Base-by-base conservation (phyloP, 2,888 invertebrate genomes). In the Hypomecis atomaria region DNA sequence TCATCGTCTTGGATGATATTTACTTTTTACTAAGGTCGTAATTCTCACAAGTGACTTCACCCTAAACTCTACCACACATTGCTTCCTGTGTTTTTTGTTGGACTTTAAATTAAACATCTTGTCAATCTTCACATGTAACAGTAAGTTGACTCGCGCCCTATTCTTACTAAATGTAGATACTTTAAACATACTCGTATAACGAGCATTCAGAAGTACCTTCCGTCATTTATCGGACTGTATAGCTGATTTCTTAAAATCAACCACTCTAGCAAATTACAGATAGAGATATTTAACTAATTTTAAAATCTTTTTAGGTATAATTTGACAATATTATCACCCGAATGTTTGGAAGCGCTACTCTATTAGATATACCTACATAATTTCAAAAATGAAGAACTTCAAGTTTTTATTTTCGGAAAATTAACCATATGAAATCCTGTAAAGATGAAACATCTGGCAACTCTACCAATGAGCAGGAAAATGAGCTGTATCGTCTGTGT, bases 41-140 rank as follows among this genome's bases (percentile, higher is more conserved):
- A 10, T 45, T 58, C 57, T 57, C 57, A 52, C 47, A 57, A 37
- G 38, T 11, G 40, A 45, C 45, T 53, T 33, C 52, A 52, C 64
- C 54, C 63, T 59, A 43, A 42, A 42, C 10, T 33, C 10, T 47
- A 23, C 53, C 58, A 50, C 59, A 50, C 13, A 47, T 33, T 47
- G 59, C 53, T 61, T 65, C 65, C 65, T 65, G 65, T 57, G 7
- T 57, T 61, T 59, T 65, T 65, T 65, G 50, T 50, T 48, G 8
- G 10, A 6, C 11, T 43, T 34, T 54, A 77, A 74, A 73, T 72
- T 76, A 80, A 83, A 81, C 83, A 81, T 76, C 74, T 66, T 80
- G 77, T 84, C 83, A 79, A 78, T 85, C 84, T 70, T 67, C 81
- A 70, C 75, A 66, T 65, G 70, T 45, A 63, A 65, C 6, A 59